Conservation (phyloP, 2,113 vertebrate species). For the Erythrolamprus reginae region DNA sequence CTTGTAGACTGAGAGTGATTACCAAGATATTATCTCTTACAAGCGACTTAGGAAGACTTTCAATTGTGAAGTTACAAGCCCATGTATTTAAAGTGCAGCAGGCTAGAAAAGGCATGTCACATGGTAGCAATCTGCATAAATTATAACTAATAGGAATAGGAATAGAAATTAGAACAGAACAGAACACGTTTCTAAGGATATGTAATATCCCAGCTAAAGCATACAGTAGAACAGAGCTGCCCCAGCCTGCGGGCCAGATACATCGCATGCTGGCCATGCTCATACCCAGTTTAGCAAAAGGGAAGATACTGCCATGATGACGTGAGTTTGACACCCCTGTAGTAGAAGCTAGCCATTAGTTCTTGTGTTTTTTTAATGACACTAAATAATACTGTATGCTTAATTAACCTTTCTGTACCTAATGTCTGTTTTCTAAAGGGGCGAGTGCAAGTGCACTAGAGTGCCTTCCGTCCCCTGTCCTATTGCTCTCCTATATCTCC, state of each 20-base stretch:
- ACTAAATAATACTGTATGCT: not conserved
- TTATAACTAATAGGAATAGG: not conserved
- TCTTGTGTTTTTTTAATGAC: too few relatives aligned
- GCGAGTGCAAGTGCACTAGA: too few relatives aligned
- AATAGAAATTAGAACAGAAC: not conserved
- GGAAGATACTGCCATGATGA: too few relatives aligned
- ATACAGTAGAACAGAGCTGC: not conserved
- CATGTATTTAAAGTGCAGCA: not conserved
- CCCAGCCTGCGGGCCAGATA: too few relatives aligned
- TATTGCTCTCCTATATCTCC: too few relatives aligned
- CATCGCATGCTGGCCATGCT: too few relatives aligned
- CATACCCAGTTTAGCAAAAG: too few relatives aligned
- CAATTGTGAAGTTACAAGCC: not conserved
- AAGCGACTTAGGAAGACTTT: not conserved
- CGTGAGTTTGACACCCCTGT: too few relatives aligned
- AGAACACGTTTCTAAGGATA: not conserved
- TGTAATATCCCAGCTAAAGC: not conserved
- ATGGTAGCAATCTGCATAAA: not conserved
- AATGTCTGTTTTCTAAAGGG: not conserved
- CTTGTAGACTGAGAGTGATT: not conserved
- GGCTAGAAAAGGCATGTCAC: not conserved
- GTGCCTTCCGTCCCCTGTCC: too few relatives aligned
- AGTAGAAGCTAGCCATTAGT: not conserved
- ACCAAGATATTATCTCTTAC: not conserved
- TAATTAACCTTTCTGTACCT: slow-evolving; percentile 15